Percentiles rank a stretch among this genome's conserved stretches.
Conservation (phyloP, 2,113 vertebrate species). For the Myrmecobius fasciatus region DNA sequence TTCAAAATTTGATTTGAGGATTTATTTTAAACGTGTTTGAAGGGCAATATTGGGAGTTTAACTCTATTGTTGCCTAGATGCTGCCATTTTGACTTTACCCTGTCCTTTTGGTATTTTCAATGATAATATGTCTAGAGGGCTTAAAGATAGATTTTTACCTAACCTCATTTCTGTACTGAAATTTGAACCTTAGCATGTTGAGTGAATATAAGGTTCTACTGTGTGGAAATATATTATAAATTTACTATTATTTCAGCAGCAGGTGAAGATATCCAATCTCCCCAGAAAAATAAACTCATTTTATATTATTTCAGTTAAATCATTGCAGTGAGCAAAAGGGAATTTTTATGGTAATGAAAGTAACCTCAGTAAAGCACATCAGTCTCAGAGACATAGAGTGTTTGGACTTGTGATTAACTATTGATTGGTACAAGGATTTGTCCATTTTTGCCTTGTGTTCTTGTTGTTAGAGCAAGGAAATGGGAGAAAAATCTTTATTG, state of each 20-base stretch:
- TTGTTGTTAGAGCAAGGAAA: constrained; percentile 63
- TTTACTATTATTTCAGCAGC: constrained; percentile 20
- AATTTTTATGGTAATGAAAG: constrained; percentile 35
- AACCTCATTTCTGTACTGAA: neutral
- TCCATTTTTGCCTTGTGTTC: constrained; percentile 45
- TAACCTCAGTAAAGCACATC: constrained; percentile 27
- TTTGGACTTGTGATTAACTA: constrained; percentile 62
- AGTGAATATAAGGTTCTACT: neutral
- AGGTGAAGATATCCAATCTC: constrained; percentile 37
- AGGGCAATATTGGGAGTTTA: neutral
- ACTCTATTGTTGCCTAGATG: neutral
- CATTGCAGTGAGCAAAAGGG: neutral
- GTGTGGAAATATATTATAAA: constrained; percentile 37
- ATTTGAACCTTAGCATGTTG: neutral
- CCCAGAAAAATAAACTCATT: constrained; percentile 25
- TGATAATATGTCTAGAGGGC: constrained; percentile 34
- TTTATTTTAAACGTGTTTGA: neutral
- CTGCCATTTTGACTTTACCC: neutral
- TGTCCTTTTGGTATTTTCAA: constrained; percentile 38
- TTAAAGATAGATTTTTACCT: constrained; percentile 20
- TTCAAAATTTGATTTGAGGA: neutral
- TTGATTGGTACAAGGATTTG: constrained; percentile 30
- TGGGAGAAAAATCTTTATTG: constrained; percentile 59
- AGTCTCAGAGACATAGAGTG: neutral
- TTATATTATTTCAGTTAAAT: neutral